Conservation (phyloP, 2,888 invertebrate genomes). For the Dolichopus griseipennis region DNA sequence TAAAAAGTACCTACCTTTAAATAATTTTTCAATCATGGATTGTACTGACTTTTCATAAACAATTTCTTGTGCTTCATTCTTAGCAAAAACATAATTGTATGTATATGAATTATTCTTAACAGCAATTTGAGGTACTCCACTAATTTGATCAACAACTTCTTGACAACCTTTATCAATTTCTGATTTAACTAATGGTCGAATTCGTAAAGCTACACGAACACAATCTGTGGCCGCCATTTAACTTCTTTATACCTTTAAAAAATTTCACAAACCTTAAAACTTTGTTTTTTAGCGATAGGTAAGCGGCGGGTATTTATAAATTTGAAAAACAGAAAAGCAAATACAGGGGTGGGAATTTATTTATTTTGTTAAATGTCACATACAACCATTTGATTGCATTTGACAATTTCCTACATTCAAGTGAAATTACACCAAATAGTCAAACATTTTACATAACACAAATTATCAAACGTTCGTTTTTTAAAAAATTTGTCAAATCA, state of each 20-base stretch:
- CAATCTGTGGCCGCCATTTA: slow-evolving; percentile 26
- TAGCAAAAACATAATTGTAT: slow-evolving; percentile 73
- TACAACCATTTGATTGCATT: too few relatives aligned
- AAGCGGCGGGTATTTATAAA: background rate
- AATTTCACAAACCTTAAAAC: too few relatives aligned
- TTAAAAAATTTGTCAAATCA: too few relatives aligned
- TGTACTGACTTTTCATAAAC: slow-evolving; percentile 67
- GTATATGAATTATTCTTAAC: slow-evolving; percentile 64
- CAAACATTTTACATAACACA: too few relatives aligned
- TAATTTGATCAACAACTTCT: slow-evolving; percentile 58
- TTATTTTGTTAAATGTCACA: too few relatives aligned
- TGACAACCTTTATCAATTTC: slow-evolving; percentile 69
- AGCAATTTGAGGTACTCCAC: slow-evolving; percentile 59
- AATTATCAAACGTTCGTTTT: too few relatives aligned
- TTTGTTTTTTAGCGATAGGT: too few relatives aligned
- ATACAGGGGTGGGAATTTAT: too few relatives aligned
- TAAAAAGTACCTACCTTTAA: slow-evolving; percentile 57
- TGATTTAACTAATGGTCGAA: slow-evolving; percentile 66
- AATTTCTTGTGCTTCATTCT: slow-evolving; percentile 57
- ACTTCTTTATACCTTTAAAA: too few relatives aligned
- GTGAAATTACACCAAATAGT: too few relatives aligned
- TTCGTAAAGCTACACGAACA: slow-evolving; percentile 65
- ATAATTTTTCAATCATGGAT: slow-evolving; percentile 63
- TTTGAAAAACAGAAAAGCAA: background rate
- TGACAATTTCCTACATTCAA: too few relatives aligned